These are phyloP conservation scores for Drosophila putrida DNA, from an alignment of 2,888 invertebrate species.

Conservation along the genomic window DNA sequence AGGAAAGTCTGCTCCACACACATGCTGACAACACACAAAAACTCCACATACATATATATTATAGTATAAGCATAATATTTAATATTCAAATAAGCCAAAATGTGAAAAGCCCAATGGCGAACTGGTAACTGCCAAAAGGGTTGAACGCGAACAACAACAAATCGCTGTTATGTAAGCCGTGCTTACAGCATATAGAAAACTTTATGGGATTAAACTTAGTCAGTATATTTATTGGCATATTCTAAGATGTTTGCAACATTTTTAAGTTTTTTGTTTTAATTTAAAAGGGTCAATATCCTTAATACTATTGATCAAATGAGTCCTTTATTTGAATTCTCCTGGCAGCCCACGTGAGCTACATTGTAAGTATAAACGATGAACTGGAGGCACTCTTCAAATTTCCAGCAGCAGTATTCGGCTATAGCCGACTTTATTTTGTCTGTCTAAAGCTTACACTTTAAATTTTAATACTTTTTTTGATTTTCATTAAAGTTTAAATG, in stretches of 20 bases:
- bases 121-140: conserved; percentile 26
- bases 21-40: conserved; percentile 47
- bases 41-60: background rate
- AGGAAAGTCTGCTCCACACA: conserved; percentile 18
- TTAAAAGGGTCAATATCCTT: no score
- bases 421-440: no score
- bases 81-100: conserved; percentile 72
- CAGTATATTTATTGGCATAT: conserved; percentile 1
- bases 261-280: background rate
- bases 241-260: background rate
- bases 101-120: conserved; percentile 29
- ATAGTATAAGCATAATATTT: conserved; percentile 54
- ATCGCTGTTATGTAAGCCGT: conserved; percentile 16
- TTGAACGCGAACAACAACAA: conserved; percentile 9
- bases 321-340: no score
- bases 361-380: no score
- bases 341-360: no score
- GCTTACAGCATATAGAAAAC: conserved; percentile 41
- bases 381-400: no score
- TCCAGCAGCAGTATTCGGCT: no score
- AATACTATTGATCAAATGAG: no score
- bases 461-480: no score
- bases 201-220: conserved; percentile 33
- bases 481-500: no score
- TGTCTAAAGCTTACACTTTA: no score